Evolutionary conservation across 2,888 invertebrate species (phyloP), one percentile per base, ranked within the genome.

Genomic region (Petrophora chlorosata): DNA sequence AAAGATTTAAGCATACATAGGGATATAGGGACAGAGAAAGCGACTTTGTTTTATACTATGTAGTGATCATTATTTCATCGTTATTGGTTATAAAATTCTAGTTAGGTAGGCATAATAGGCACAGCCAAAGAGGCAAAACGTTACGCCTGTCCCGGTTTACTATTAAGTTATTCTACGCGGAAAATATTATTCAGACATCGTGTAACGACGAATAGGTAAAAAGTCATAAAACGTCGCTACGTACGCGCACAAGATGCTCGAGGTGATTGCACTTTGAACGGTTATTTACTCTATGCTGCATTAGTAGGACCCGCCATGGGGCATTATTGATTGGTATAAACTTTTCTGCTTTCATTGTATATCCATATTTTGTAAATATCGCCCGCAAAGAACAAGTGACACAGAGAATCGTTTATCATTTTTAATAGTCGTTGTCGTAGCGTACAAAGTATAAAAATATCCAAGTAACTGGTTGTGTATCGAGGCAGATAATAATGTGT

Each of bases 311-410:
- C 71, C 64, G 71, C 63, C 67, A 71, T 70, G 57, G 54, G 62
- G 63, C 67, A 62, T 70, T 76, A 82, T 83, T 81, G 83, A 85
- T 85, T 82, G 73, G 72, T 80, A 73, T 67, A 59, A 71, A 65
- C 73, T 76, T 78, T 76, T 71, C 69, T 66, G 65, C 64, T 53
- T 51, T 45, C 17, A 17, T 39, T 50, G 56, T n/a, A 28, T 17
- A 10, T 4, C 19, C 19, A 15, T 9, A 23, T 63, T 53, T 52
- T 44, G 54, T 54, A 44, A 57, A 59, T 56, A 62, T 55, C 49
- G 49, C 51, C 55, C 50, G 33, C 34, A 39, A 52, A 53, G 56
- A 61, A 43, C 59, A 63, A 63, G 59, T 65, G 63, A 59, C 66
- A 67, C 65, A 61, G 62, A 65, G 65, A 65, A 67, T 76, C 75